Evolutionary conservation across 2,113 vertebrate genomes (phyloP).

Genomic region (Sceloporus undulatus): DNA sequence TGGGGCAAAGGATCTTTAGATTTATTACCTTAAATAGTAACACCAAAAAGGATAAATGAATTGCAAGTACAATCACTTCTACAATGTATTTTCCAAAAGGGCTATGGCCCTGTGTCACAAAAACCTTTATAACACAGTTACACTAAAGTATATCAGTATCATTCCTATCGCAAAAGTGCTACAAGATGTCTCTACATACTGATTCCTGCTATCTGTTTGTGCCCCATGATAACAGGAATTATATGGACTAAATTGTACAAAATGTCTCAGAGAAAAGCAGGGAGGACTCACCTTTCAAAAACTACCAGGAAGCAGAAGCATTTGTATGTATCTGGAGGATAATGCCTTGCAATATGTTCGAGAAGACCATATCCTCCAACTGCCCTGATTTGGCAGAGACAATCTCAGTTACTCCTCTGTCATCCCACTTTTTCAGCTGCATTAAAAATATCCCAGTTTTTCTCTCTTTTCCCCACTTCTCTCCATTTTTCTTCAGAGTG

Average conservation of each 20-base stretch:
- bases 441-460: no score
- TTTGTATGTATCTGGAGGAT: no score
- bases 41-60: not conserved
- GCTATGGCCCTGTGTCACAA: not conserved
- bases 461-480: no score
- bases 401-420: no score
- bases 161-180: no score
- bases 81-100: not conserved
- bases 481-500: no score
- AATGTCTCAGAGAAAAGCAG: not conserved
- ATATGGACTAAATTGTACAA: not conserved
- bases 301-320: no score
- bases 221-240: not conserved
- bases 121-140: not conserved
- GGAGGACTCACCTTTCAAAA: not conserved
- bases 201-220: not conserved
- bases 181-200: no score
- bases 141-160: not conserved
- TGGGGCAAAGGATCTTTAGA: not conserved
- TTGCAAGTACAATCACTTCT: not conserved
- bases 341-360: no score
- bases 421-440: no score
- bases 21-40: slow-evolving; percentile 13
- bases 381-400: no score
- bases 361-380: no score